These are phyloP conservation scores for Cacatua alba DNA, from an alignment of 2,113 vertebrate species.

Conservation along the genomic window DNA sequence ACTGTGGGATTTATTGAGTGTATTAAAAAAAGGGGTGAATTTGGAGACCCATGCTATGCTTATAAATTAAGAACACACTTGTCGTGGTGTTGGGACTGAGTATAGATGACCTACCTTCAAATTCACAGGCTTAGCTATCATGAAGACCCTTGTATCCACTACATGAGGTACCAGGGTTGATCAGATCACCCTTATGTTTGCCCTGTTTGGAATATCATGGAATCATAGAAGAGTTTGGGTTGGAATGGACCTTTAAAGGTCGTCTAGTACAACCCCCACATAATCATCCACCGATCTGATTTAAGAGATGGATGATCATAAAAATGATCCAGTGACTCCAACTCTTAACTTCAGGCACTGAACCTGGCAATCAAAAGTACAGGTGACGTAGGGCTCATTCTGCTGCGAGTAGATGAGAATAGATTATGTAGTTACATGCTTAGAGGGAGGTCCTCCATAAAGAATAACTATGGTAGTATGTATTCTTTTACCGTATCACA, in stretches of 20 bases:
- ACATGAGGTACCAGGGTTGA: not conserved
- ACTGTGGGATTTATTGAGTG: not conserved
- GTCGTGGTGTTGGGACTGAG: not conserved
- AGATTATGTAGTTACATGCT: not conserved
- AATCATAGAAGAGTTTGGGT: not conserved
- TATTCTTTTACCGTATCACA: not conserved
- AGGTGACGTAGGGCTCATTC: not conserved
- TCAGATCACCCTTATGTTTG: not conserved
- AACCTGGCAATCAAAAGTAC: not conserved
- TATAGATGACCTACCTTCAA: not conserved
- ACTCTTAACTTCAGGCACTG: not conserved
- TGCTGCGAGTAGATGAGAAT: not conserved
- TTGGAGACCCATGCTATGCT: not conserved
- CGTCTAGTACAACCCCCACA: not conserved
- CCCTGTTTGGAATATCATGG: not conserved
- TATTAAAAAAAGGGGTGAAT: not conserved
- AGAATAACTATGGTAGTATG: not conserved
- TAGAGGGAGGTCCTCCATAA: not conserved
- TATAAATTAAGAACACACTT: not conserved
- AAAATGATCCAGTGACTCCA: not conserved
- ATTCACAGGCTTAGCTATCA: not conserved
- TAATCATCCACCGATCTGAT: not conserved
- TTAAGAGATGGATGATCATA: not conserved
- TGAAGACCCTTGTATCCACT: not conserved
- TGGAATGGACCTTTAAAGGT: not conserved